A percentile compares a stretch with the other conserved stretches of the same genome.
phyloP scores from a whole-genome alignment of 2,113 vertebrate genomes.

The Lasiurus cinereus region DNA sequence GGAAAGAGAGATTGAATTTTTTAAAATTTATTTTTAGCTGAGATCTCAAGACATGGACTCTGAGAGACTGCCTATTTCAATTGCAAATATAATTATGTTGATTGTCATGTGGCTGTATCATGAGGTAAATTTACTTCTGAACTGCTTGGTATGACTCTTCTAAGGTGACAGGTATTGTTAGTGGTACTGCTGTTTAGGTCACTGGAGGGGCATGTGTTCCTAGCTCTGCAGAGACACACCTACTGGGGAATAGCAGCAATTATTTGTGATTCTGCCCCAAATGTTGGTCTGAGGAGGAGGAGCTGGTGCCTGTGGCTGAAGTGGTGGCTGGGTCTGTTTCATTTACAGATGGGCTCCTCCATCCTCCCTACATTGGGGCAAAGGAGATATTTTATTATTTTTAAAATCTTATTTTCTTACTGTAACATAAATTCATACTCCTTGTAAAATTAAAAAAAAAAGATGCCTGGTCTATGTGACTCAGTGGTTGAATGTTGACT shows the following conservation, averaged over 20 bases:
- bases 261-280: neutral
- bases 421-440: neutral
- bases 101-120: constrained; percentile 49
- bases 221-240: neutral
- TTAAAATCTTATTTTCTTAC: neutral
- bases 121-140: constrained; percentile 39
- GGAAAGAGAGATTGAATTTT: constrained; percentile 15
- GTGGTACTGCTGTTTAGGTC: neutral
- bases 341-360: neutral
- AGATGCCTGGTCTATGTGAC: too few species aligned
- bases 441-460: neutral
- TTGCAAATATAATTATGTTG: constrained; percentile 65
- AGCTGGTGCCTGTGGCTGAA: neutral
- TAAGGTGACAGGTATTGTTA: neutral
- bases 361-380: neutral
- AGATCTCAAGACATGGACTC: constrained; percentile 31
- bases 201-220: neutral
- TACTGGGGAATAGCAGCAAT: neutral
- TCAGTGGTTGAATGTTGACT: too few species aligned
- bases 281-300: neutral
- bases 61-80: constrained; percentile 13
- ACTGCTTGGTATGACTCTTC: neutral
- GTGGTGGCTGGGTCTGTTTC: neutral
- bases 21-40: constrained; percentile 49
- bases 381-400: neutral